Conservation (phyloP, 2,797 vertebrate genomes). For the Brachyrhaphis roseni region DNA sequence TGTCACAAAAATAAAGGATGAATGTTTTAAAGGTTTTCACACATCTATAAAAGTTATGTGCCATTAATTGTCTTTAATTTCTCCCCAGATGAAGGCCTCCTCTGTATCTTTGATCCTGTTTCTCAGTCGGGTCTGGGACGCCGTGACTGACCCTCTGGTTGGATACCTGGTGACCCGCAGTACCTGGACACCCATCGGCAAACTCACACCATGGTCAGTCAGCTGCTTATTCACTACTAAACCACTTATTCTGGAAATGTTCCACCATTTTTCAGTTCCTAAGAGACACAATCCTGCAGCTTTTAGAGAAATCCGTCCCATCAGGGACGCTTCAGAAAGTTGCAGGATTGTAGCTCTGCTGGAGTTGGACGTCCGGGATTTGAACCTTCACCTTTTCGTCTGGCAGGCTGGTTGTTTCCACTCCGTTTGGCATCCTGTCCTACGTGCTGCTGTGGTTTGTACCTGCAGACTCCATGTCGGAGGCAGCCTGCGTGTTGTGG, state of each 20-base stretch:
- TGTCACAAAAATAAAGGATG: neutral
- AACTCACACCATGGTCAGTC: constrained; percentile 82
- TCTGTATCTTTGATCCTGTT: constrained; percentile 79
- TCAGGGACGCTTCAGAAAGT: neutral
- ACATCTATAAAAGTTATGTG: neutral
- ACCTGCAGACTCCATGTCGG: constrained; percentile 53
- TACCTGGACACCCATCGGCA: constrained; percentile 66
- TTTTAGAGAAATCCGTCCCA: neutral
- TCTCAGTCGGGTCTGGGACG: constrained; percentile 80
- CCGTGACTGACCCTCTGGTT: constrained; percentile 78
- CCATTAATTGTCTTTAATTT: neutral
- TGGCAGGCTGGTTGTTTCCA: constrained; percentile 75
- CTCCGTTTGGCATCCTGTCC: constrained; percentile 72
- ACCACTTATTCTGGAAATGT: constrained; percentile 18
- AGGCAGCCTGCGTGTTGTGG: constrained; percentile 73
- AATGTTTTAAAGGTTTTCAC: neutral
- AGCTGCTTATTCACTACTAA: neutral
- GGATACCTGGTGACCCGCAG: constrained; percentile 82
- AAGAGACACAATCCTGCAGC: neutral
- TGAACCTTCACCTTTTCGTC: constrained; percentile 27
- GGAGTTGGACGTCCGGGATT: neutral
- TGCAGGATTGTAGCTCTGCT: neutral
- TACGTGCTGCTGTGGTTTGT: constrained; percentile 79
- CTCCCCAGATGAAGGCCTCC: constrained; percentile 74
- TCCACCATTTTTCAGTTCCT: neutral